Base-by-base conservation (phyloP, 2,888 invertebrate species). In the Drosophila barbarae region DNA sequence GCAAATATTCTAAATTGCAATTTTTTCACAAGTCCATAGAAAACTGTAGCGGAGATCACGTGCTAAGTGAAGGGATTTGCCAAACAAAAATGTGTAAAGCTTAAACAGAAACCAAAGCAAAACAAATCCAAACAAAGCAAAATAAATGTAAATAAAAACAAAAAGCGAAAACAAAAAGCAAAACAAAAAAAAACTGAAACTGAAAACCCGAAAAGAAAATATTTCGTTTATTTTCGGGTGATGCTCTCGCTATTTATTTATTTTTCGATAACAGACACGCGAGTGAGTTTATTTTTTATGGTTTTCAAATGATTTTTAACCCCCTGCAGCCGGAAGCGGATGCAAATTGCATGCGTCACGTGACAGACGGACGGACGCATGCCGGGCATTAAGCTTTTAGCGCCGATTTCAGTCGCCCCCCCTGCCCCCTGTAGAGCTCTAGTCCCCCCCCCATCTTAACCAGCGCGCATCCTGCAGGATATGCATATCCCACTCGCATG, bases 311-410 rank as follows among this genome's bases (percentile, higher is more conserved):
- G 82, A 84, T 82, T 82, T 81, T 82, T 76, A 84, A 69, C 81
- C 82, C 82, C 69, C 69, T 68, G 75, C 79, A 66, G 85, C 87
- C 87, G 87, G 87, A 83, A 87, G 80, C 87, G 87, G 86, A 87
- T 86, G 87, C 87, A 86, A 87, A 87, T 87, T 87, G 87, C 86
- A 86, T 84, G 86, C 85, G 85, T 83, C 86, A 86, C 85, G 81
- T 83, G 82, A 77, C 83, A 84, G 73, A 73, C 83, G 71, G 69
- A 53, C 67, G 35, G 59, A 73, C 84, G 80, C 74, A 76, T 72
- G 77, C 77, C 71, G 72, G 73, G 69, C 61, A 69, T 79, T 78
- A 82, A 78, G 78, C 78, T 82, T 82, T 79, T 82, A 82, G 82
- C 77, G 66, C 69, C 78, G 65, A 67, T 66, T 59, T 38, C 32